A percentile compares a stretch with the other conserved stretches of the same genome.
These are phyloP conservation scores for Enteromius radiatus DNA, from an alignment of 2,797 vertebrate species.

Conservation along the genomic window DNA sequence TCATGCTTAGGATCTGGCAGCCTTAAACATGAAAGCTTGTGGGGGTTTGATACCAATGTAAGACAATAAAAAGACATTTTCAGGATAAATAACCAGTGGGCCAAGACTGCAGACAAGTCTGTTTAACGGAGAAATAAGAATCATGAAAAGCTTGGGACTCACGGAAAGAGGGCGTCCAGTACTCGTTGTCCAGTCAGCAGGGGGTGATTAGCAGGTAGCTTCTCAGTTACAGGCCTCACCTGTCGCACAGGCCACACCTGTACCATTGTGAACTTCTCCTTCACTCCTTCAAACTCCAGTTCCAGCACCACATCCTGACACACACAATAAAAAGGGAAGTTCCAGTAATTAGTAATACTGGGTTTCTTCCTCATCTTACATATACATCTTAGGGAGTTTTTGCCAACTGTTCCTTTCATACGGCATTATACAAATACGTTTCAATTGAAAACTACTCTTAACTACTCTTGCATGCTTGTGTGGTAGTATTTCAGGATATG, in stretches of 20 bases:
- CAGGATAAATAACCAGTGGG: neutral
- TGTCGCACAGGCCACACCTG: constrained; percentile 96
- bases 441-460: neutral
- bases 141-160: constrained; percentile 62
- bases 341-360: neutral
- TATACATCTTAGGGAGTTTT: constrained; percentile 9
- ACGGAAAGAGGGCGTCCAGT: constrained; percentile 92
- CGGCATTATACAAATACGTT: neutral
- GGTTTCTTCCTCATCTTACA: constrained; percentile 4
- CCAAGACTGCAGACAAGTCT: neutral
- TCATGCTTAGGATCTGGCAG: too few relatives aligned
- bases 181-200: constrained; percentile 86
- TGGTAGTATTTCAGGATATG: neutral
- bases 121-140: neutral
- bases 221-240: constrained; percentile 93
- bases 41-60: neutral
- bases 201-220: constrained; percentile 91
- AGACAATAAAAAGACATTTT: neutral
- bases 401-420: neutral
- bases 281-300: constrained; percentile 92
- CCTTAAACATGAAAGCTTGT: neutral
- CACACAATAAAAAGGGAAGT: constrained; percentile 13
- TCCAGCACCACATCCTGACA: constrained; percentile 92
- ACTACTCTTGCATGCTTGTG: neutral
- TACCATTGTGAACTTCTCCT: constrained; percentile 95